Percentiles rank a stretch among this genome's conserved stretches.
These are phyloP conservation scores for Tarsius wallacei DNA, from an alignment of 2,797 vertebrate genomes.

Conservation along the genomic window DNA sequence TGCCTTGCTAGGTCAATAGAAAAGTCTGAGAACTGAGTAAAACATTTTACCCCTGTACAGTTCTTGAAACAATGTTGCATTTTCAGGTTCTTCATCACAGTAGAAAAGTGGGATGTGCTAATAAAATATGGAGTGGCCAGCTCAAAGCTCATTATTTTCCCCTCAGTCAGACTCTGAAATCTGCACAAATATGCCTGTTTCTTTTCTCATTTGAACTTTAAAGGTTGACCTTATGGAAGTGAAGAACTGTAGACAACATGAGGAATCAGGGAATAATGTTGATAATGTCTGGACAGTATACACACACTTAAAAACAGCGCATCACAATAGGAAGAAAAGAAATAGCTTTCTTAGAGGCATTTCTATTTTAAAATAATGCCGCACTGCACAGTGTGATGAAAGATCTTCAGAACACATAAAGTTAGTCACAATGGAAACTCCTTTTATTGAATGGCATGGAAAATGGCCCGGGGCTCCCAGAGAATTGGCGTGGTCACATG, in stretches of 20 bases:
- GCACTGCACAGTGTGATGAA: neutral
- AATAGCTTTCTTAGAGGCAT: slow-evolving; percentile 43
- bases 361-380: slow-evolving; percentile 68
- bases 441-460: slow-evolving; percentile 86
- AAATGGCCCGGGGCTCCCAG: slow-evolving; percentile 87
- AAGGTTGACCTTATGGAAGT: neutral
- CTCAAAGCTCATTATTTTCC: neutral
- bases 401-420: slow-evolving; percentile 69
- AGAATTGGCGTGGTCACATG: slow-evolving; percentile 67
- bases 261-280: neutral
- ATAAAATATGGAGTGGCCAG: neutral
- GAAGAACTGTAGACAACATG: neutral
- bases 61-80: neutral
- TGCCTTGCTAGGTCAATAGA: neutral
- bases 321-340: slow-evolving; percentile 26
- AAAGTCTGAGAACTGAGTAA: neutral
- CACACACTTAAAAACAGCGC: neutral
- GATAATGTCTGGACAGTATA: neutral
- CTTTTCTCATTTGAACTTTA: neutral
- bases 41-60: neutral
- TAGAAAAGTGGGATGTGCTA: neutral
- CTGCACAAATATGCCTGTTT: neutral
- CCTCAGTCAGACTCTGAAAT: neutral
- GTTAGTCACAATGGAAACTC: slow-evolving; percentile 87
- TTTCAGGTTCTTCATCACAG: neutral